Conservation (phyloP, 2,797 vertebrate genomes). For the Argya squamiceps region DNA sequence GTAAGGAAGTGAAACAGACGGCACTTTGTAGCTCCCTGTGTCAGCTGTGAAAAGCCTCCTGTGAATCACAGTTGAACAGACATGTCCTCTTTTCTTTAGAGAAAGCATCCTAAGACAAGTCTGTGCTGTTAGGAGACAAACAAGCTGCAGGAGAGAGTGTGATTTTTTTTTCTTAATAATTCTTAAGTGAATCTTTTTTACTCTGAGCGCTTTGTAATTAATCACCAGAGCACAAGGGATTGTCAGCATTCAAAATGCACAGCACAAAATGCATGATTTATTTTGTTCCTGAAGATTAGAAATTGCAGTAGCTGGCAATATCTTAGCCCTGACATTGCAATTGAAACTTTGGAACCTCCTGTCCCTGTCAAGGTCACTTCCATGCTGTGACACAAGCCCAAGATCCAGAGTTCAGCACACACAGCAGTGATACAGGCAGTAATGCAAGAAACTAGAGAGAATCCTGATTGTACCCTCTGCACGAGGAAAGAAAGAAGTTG, state of each 20-base stretch:
- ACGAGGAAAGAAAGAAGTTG: neutral
- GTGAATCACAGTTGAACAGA: neutral
- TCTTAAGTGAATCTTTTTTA: neutral
- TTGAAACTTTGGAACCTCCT: neutral
- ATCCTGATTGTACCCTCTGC: neutral
- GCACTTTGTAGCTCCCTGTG: neutral
- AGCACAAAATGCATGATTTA: neutral
- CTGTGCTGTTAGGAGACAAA: neutral
- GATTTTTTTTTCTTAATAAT: neutral
- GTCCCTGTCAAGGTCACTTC: neutral
- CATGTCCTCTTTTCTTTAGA: neutral
- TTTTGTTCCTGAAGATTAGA: neutral
- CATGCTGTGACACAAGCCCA: rapidly evolving
- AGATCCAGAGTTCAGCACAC: neutral
- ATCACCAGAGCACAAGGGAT: neutral
- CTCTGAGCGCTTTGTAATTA: neutral
- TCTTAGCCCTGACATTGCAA: neutral
- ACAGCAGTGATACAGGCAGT: rapidly evolving
- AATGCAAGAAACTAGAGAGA: neutral
- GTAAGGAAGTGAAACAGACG: neutral
- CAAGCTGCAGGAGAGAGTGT: neutral
- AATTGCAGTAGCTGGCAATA: neutral
- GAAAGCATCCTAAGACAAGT: neutral
- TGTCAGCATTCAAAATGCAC: neutral
- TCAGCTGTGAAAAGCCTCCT: neutral